Conservation (phyloP, 2,113 vertebrate genomes). For the Chloropsis cyanopogon region DNA sequence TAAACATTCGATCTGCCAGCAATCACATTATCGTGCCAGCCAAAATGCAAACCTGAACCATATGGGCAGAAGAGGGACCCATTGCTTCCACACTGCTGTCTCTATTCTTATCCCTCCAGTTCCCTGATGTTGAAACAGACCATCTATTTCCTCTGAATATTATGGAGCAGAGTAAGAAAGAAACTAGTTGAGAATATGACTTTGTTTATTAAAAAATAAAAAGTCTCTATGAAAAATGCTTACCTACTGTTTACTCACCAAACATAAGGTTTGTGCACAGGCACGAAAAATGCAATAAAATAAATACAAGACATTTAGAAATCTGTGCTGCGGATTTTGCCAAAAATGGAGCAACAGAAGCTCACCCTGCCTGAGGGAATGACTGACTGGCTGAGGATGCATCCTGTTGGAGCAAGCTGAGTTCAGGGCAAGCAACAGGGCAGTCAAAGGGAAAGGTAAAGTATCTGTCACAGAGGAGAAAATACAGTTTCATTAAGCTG, state of each 20-base stretch:
- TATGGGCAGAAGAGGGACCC: slow-evolving; percentile 73
- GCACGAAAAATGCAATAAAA: slow-evolving; percentile 41
- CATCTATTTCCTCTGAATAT: slow-evolving; percentile 51
- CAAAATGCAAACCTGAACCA: slow-evolving; percentile 78
- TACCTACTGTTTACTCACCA: slow-evolving; percentile 51
- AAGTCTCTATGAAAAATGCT: slow-evolving; percentile 36
- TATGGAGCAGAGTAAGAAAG: background rate
- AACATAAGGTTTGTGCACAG: slow-evolving; percentile 55
- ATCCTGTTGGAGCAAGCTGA: background rate
- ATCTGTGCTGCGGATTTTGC: slow-evolving; percentile 60
- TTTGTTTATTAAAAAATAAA: slow-evolving; percentile 44
- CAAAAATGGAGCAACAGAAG: slow-evolving; percentile 55
- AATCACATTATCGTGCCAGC: slow-evolving; percentile 73
- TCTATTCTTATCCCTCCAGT: slow-evolving; percentile 28
- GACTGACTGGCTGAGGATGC: slow-evolving; percentile 8
- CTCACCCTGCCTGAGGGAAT: slow-evolving; percentile 38
- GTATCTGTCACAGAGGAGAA: background rate
- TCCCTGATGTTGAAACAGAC: slow-evolving; percentile 47
- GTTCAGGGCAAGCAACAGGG: background rate
- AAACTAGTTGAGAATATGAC: slow-evolving; percentile 23
- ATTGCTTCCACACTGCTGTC: slow-evolving; percentile 51
- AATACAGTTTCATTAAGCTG: slow-evolving; percentile 7
- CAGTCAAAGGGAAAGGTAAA: slow-evolving; percentile 9
- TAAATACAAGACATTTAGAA: slow-evolving; percentile 61
- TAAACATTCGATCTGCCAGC: slow-evolving; percentile 74